phyloP scores from a whole-genome alignment of 2,113 vertebrate genomes.

The Catharus minimus region DNA sequence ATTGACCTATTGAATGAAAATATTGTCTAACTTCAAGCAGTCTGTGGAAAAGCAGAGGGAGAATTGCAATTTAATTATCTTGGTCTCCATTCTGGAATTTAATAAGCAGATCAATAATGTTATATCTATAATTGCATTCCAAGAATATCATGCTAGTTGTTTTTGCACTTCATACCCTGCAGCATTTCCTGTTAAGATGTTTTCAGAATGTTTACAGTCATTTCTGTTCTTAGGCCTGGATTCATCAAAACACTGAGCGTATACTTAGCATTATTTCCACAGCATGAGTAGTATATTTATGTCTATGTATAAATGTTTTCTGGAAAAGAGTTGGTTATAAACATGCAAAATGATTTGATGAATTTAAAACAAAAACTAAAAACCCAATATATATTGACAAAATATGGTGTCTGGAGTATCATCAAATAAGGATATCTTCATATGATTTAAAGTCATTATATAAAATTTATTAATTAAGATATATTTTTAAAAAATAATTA shows the following conservation, averaged over 20 bases:
- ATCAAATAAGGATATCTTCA: background rate
- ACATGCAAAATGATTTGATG: background rate
- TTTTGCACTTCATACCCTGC: constrained; percentile 40
- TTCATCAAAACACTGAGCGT: constrained; percentile 52
- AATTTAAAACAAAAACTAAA: constrained; percentile 42
- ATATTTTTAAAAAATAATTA: background rate
- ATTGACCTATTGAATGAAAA: background rate
- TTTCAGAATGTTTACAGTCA: constrained; percentile 49
- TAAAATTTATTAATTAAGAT: background rate
- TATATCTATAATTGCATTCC: constrained; percentile 12
- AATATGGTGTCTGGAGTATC: background rate
- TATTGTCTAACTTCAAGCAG: background rate
- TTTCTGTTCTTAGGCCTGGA: constrained; percentile 46
- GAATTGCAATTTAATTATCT: background rate
- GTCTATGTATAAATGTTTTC: constrained; percentile 42
- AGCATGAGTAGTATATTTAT: constrained; percentile 37
- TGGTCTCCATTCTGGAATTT: background rate
- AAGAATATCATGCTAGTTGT: constrained; percentile 27
- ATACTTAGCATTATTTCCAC: constrained; percentile 47
- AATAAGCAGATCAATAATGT: constrained; percentile 24
- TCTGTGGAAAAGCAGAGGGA: background rate
- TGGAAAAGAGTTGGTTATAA: constrained; percentile 14
- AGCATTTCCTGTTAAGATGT: constrained; percentile 31
- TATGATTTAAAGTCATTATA: background rate
- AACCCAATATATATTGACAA: background rate